Conservation (phyloP, 2,888 invertebrate genomes). For the Macropis europaea region DNA sequence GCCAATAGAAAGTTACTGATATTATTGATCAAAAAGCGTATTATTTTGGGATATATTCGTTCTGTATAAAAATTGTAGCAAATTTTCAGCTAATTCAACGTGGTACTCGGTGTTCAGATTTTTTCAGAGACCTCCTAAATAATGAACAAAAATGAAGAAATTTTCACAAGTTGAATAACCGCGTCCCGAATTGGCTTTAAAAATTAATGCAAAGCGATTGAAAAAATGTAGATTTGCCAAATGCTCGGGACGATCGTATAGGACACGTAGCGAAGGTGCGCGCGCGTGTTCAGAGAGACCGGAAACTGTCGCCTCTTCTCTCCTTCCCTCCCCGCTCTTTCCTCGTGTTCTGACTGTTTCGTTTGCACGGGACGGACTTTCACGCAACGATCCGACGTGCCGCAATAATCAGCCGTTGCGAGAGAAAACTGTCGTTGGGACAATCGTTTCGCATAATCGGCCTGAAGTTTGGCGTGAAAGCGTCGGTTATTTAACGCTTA, state of each 20-base stretch:
- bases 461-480: conserved; percentile 50
- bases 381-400: conserved; percentile 64
- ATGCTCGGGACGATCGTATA: conserved; percentile 13
- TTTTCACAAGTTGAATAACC: no score
- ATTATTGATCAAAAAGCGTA: no score
- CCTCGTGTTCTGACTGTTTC: conserved; percentile 30
- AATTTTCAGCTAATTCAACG: no score
- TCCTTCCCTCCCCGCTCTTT: conserved; percentile 32
- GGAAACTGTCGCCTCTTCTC: conserved; percentile 62
- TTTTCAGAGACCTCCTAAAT: no score
- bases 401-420: conserved; percentile 65
- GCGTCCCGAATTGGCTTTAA: no score
- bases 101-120: no score
- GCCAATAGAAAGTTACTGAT: no score
- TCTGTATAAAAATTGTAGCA: no score
- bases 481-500: conserved; percentile 36
- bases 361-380: conserved; percentile 51
- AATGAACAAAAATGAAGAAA: no score
- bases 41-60: no score
- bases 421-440: conserved; percentile 57
- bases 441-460: conserved; percentile 42
- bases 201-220: conserved; percentile 41
- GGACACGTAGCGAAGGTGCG: not conserved
- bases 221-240: conserved; percentile 32
- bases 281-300: conserved; percentile 56